phyloP scores from a whole-genome alignment of 2,888 invertebrate species.

The Cenopis cana region DNA sequence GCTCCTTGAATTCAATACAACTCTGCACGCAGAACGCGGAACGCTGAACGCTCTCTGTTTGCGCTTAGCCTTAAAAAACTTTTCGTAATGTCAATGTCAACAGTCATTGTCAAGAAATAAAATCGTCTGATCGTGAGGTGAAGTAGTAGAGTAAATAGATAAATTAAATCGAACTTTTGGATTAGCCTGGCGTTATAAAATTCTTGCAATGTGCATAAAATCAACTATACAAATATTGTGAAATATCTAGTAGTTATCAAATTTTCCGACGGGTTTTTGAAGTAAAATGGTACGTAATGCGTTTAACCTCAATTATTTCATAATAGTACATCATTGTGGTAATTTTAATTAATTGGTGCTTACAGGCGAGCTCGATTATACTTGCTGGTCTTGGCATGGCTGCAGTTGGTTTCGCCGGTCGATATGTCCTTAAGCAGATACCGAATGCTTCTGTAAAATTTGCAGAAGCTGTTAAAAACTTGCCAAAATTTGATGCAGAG shows the following conservation, averaged over 20 bases:
- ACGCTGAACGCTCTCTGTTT: too few relatives aligned
- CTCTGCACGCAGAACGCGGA: too few relatives aligned
- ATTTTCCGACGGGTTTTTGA: not conserved
- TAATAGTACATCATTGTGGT: constrained; percentile 22
- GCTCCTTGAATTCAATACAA: too few relatives aligned
- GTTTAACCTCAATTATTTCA: constrained; percentile 34
- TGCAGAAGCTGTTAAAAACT: constrained; percentile 91
- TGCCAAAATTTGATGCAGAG: constrained; percentile 92
- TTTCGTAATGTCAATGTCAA: too few relatives aligned
- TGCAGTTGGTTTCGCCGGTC: constrained; percentile 94
- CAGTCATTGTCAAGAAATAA: too few relatives aligned
- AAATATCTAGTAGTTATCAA: not conserved
- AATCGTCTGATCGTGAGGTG: too few relatives aligned
- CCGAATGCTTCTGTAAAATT: constrained; percentile 91
- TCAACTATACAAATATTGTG: not conserved
- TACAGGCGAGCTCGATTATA: constrained; percentile 87
- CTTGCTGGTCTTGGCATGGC: constrained; percentile 96
- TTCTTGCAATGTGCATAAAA: constrained; percentile 13
- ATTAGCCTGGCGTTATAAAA: constrained; percentile 1
- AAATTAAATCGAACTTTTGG: not conserved
- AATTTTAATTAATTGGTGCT: constrained; percentile 37
- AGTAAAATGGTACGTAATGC: constrained; percentile 27
- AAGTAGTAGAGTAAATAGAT: too few relatives aligned
- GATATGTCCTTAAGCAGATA: constrained; percentile 90
- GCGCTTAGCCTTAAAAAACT: too few relatives aligned